phyloP scores from a whole-genome alignment of 1,140 invertebrate genomes.

The Drosophila baimaii region DNA sequence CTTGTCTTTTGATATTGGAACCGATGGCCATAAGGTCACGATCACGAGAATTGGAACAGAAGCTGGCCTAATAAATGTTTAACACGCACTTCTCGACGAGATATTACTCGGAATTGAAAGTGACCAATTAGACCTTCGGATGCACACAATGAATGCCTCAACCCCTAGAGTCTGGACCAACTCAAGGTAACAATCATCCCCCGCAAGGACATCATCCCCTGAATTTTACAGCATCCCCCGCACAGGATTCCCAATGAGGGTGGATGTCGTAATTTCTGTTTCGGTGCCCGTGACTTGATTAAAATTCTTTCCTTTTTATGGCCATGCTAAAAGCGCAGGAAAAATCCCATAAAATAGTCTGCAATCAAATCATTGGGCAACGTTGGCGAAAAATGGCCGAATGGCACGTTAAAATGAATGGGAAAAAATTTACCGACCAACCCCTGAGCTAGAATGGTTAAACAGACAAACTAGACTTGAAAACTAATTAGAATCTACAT shows the following conservation, averaged over 20 bases:
- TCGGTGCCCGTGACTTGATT: constrained; percentile 48
- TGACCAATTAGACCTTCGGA: constrained; percentile 58
- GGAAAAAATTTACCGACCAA: constrained; percentile 28
- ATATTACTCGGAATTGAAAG: constrained; percentile 27
- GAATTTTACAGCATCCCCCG: constrained; percentile 2
- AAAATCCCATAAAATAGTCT: constrained; percentile 65
- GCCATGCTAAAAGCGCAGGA: constrained; percentile 65
- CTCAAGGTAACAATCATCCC: constrained; percentile 52
- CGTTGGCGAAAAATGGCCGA: constrained; percentile 69
- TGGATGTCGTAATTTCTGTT: constrained; percentile 59
- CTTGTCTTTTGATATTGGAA: not conserved
- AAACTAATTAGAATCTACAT: constrained; percentile 9
- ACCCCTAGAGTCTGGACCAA: constrained; percentile 30
- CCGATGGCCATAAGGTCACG: constrained; percentile 2
- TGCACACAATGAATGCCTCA: constrained; percentile 27
- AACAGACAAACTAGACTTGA: constrained; percentile 1
- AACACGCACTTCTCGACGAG: constrained; percentile 5
- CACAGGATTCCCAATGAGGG: constrained; percentile 28
- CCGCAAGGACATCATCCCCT: constrained; percentile 10
- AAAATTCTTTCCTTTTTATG: constrained; percentile 66
- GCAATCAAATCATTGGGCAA: constrained; percentile 70
- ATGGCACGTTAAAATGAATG: constrained; percentile 36
- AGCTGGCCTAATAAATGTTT: constrained; percentile 37
- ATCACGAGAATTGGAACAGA: constrained; percentile 34
- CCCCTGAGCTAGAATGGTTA: constrained; percentile 20